These are phyloP conservation scores for Hermaeophaga mercurialis DNA, from an alignment of 2,888 invertebrate genomes.

Conservation along the genomic window DNA sequence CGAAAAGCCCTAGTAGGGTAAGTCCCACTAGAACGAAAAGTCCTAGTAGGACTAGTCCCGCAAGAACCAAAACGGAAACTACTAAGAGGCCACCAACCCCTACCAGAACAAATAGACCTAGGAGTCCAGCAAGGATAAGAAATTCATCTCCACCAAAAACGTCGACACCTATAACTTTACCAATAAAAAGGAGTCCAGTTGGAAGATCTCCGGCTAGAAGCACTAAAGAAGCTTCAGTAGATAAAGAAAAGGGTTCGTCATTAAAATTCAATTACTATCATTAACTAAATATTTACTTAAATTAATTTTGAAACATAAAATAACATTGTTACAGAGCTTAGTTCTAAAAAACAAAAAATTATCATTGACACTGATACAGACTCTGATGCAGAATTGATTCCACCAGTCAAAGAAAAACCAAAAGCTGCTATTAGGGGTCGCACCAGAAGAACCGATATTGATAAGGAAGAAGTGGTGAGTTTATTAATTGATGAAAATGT, in stretches of 20 bases:
- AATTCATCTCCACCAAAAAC: conserved; percentile 31
- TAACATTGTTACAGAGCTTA: conserved; percentile 16
- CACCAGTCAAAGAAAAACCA: conserved; percentile 46
- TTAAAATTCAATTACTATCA: no score
- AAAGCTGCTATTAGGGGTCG: conserved; percentile 49
- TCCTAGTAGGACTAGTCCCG: conserved; percentile 30
- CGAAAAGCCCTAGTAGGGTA: conserved; percentile 35
- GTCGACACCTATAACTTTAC: conserved; percentile 38
- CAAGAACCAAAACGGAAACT: conserved; percentile 29
- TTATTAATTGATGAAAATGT: no score
- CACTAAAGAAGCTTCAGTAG: conserved; percentile 33
- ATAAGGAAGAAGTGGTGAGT: conserved; percentile 32
- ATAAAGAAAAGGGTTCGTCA: conserved; percentile 28
- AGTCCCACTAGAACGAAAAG: conserved; percentile 33
- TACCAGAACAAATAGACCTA: conserved; percentile 22
- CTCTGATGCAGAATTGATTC: conserved; percentile 38
- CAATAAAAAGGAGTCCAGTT: conserved; percentile 39
- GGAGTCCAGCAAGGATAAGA: conserved; percentile 36
- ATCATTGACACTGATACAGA: conserved; percentile 42
- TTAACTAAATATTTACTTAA: no score
- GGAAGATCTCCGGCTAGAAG: conserved; percentile 36
- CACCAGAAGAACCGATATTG: conserved; percentile 38
- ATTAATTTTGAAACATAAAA: no score
- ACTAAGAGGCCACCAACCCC: conserved; percentile 30
- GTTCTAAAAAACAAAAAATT: conserved; percentile 32